Evolutionary conservation across 2,797 vertebrate species (phyloP), one percentile per base, ranked within the genome.

Genomic region (Rhinella marina): DNA sequence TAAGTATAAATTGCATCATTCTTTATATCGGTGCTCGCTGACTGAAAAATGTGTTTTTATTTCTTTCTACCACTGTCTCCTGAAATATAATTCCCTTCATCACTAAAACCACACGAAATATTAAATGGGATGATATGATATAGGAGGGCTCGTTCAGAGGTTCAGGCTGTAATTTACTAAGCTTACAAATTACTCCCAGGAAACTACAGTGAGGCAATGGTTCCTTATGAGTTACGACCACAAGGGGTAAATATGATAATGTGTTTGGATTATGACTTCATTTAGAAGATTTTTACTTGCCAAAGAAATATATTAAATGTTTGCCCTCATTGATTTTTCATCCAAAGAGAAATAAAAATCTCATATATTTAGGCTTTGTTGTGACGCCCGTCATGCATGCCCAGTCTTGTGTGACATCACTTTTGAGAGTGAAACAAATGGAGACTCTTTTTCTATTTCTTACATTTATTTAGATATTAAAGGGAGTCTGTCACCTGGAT

Each of bases 1-100:
- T 99, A 96, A 97, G 97, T 91, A 90, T n/a, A 50, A 25, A 14
- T 23, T 12, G 19, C 23, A n/a, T 50, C 7, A 11, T 23, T 73
- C 17, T 48, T 19, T 48, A 21, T 41, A 48, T 11, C 29, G 1
- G 14, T 41, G 2, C 17, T 11, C 11, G 8, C 9, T 25, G 11
- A 11, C 32, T 41, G 41, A 41, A 5, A 41, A 6, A 6, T 41
- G 17, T 21, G 57, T 59, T 59, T 17, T 7, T 72, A 3, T n/a
- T n/a, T n/a, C n/a, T n/a, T n/a, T n/a, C n/a, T n/a, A n/a, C n/a
- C n/a, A n/a, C n/a, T n/a, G n/a, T 14, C 13, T 29, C 41, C 66
- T 14, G 29, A 68, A 68, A 70, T 32, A 6, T 29, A 32, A 70
- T 70, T 14, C 17, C 8, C 62, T 13, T 4, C 6, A 72, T 77